Evolutionary conservation across 2,797 vertebrate species (phyloP), one percentile per base, ranked within the genome.

Genomic region (Lithobates pipiens): DNA sequence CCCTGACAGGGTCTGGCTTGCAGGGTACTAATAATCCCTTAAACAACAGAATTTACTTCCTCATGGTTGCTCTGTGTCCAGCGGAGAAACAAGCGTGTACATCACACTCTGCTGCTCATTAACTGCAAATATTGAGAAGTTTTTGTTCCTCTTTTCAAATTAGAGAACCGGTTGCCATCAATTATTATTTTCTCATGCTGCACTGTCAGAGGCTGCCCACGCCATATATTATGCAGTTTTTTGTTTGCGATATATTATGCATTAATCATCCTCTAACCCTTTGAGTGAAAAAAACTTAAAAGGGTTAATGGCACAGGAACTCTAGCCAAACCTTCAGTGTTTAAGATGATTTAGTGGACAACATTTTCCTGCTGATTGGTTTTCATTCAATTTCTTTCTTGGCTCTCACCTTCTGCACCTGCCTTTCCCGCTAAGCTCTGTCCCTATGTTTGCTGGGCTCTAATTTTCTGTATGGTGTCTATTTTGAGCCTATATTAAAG

Each of bases 1-100:
- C 61, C 23, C 36, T 84, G 44, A 44, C 65, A 44, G 79, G 8
- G 32, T 15, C 39, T 54, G 9, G 63, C 67, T 71, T 0, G 65
- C 36, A n/a, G 63, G 44, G 39, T 25, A 54, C 63, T 36, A 1
- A 27, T 77, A 84, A 84, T 68, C 65, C 71, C 54, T 27, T 81
- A 42, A 42, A 27, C 68, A 81, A 5, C 21, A n/a, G 72, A 34
- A 75, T 25, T 46, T 75, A 68, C 44, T n/a, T 27, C 9, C 23
- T 65, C 25, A 61, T 5, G 10, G 57, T 54, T 68, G 25, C 3
- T 77, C 15, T 76, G 21, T n/a, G 39, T 69, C 42, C 44, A 83
- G 34, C n/a, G 23, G 75, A 69, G 23, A 54, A 32, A 65, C 8
- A 21, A 69, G 36, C 46, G 15, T 18, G 5, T 32, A 71, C 42